These are phyloP conservation scores for Aulostomus chinensis DNA, from an alignment of 2,797 vertebrate species.

Conservation along the genomic window DNA sequence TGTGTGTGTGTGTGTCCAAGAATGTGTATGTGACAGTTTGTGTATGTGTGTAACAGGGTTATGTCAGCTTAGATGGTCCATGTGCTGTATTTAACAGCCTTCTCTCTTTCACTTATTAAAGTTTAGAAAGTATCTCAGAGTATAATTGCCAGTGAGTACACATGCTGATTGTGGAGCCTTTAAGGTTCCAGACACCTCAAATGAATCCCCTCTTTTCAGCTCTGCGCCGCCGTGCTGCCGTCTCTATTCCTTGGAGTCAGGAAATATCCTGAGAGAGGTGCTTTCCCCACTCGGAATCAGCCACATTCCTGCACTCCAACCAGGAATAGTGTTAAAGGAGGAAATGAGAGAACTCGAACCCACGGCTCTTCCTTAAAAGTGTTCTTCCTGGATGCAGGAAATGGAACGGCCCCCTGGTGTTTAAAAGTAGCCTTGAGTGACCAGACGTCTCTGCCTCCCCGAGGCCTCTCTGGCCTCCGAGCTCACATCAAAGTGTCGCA, in stretches of 20 bases:
- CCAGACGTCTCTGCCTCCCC: conserved; percentile 40
- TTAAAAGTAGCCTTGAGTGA: conserved; percentile 51
- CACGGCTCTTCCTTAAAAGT: conserved; percentile 61
- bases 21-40: conserved; percentile 59
- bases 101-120: conserved; percentile 74
- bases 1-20: conserved; percentile 58
- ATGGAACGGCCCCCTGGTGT: conserved; percentile 63
- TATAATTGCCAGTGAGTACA: conserved; percentile 59
- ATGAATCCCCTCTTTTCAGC: not conserved
- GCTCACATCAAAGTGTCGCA: conserved; percentile 57
- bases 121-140: conserved; percentile 66
- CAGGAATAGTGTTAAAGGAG: conserved; percentile 62
- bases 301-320: conserved; percentile 71
- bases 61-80: conserved; percentile 74
- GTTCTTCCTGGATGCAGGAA: conserved; percentile 70
- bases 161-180: conserved; percentile 50
- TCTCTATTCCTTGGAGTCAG: conserved; percentile 45
- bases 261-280: conserved; percentile 49
- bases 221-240: conserved; percentile 15
- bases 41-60: conserved; percentile 72
- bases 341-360: conserved; percentile 78
- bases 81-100: conserved; percentile 69
- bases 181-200: conserved; percentile 4
- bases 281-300: conserved; percentile 33
- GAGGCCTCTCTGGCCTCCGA: conserved; percentile 42